A percentile compares a stretch with the other conserved stretches of the same genome.
These are phyloP conservation scores for Eubasilissa splendida DNA, from an alignment of 2,888 invertebrate species.

Conservation along the genomic window DNA sequence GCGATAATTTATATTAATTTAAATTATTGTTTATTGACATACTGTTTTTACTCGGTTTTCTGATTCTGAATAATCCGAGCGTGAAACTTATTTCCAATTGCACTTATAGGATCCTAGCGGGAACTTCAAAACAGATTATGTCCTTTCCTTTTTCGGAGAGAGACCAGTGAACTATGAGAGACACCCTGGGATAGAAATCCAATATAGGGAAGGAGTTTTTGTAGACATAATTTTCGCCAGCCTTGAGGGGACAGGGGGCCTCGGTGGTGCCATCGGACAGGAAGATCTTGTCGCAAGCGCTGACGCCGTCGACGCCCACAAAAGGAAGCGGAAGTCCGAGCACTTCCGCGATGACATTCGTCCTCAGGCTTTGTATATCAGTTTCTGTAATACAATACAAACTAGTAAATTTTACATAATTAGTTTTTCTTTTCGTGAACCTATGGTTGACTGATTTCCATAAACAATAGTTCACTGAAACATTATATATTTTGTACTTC, in stretches of 20 bases:
- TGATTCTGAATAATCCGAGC: no score
- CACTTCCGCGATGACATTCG: slow-evolving; percentile 77
- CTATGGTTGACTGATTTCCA: no score
- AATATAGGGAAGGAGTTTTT: slow-evolving; percentile 76
- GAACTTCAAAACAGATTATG: slow-evolving; percentile 79
- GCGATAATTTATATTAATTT: no score
- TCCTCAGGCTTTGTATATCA: slow-evolving; percentile 72
- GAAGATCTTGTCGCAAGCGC: slow-evolving; percentile 78
- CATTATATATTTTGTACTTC: no score
- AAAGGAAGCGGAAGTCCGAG: slow-evolving; percentile 80
- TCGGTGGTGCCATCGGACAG: slow-evolving; percentile 70
- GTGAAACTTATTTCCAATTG: not conserved
- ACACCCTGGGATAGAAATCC: slow-evolving; percentile 69
- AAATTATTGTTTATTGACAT: no score
- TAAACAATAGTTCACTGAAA: no score
- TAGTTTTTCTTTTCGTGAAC: no score
- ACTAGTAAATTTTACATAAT: not conserved
- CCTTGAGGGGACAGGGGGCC: slow-evolving; percentile 79
- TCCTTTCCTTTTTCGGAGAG: slow-evolving; percentile 68
- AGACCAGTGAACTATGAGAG: slow-evolving; percentile 78
- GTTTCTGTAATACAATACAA: slow-evolving; percentile 65
- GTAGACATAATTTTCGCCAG: slow-evolving; percentile 79
- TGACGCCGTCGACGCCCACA: slow-evolving; percentile 81
- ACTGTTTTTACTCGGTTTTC: no score
- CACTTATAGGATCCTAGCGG: slow-evolving; percentile 74